These are phyloP conservation scores for Erebia aethiops DNA, from an alignment of 2,888 invertebrate species.

Conservation along the genomic window DNA sequence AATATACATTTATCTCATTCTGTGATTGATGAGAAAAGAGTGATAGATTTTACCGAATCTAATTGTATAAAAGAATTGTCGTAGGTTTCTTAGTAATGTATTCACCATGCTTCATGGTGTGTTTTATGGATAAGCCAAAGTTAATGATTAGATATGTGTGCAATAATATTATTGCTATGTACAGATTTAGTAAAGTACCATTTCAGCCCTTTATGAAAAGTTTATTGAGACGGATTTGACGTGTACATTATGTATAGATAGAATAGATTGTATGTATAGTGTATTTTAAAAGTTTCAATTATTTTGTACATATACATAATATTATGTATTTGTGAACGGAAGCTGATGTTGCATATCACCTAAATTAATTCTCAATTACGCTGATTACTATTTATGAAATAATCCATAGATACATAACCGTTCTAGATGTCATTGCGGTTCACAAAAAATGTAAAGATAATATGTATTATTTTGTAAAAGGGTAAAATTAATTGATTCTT, in stretches of 20 bases:
- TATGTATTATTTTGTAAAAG: constrained; percentile 60
- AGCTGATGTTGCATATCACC: constrained; percentile 58
- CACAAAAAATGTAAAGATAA: constrained; percentile 37
- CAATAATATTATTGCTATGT: constrained; percentile 80
- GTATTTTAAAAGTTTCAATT: constrained; percentile 63
- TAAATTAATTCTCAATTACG: constrained; percentile 47
- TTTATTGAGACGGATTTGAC: constrained; percentile 61
- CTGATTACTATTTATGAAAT: constrained; percentile 42
- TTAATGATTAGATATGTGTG: constrained; percentile 79
- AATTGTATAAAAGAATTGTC: constrained; percentile 35
- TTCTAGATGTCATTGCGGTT: constrained; percentile 36
- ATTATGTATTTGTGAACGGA: constrained; percentile 54
- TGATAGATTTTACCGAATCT: constrained; percentile 37
- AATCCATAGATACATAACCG: constrained; percentile 35
- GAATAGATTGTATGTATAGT: constrained; percentile 64
- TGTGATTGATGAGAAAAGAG: constrained; percentile 38
- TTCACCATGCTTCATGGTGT: constrained; percentile 50
- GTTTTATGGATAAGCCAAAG: constrained; percentile 80
- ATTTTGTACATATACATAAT: constrained; percentile 64
- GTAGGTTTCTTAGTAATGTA: constrained; percentile 38
- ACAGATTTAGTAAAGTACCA: constrained; percentile 68
- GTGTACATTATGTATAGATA: constrained; percentile 80
- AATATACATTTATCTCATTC: constrained; percentile 33
- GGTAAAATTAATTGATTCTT: constrained; percentile 73
- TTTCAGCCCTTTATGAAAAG: constrained; percentile 57